phyloP scores from a whole-genome alignment of 2,888 invertebrate species.

The Oligia latruncula region DNA sequence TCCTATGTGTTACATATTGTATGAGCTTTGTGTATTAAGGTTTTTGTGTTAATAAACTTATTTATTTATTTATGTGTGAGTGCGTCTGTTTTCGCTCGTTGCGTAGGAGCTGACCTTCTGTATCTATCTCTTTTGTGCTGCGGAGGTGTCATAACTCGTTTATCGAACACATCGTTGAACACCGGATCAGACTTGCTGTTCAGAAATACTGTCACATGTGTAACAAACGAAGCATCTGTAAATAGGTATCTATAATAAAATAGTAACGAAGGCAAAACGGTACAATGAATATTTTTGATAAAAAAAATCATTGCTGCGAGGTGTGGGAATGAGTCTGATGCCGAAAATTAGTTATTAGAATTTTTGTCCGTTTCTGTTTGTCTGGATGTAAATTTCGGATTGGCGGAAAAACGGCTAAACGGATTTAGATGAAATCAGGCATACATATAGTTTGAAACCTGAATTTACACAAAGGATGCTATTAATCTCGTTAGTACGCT shows the following conservation, averaged over 20 bases:
- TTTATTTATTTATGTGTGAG: too few relatives aligned
- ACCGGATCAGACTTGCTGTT: slow-evolving; percentile 31
- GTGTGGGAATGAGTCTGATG: not conserved
- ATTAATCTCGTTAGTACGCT: not conserved
- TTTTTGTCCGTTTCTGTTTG: not conserved
- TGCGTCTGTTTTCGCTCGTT: not conserved
- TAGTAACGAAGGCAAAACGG: not conserved
- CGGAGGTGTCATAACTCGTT: slow-evolving; percentile 55
- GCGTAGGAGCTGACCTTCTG: slow-evolving; percentile 13
- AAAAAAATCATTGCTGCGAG: not conserved
- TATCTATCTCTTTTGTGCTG: not conserved
- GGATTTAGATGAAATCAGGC: not conserved
- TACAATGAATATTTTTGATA: not conserved
- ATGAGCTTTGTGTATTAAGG: too few relatives aligned
- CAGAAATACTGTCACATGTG: slow-evolving; percentile 30
- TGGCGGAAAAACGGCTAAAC: not conserved
- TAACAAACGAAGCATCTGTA: slow-evolving; percentile 10
- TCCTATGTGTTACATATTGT: too few relatives aligned
- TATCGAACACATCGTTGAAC: slow-evolving; percentile 49
- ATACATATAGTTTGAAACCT: not conserved
- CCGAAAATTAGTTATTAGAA: not conserved
- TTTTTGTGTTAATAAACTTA: too few relatives aligned
- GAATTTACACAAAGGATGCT: not conserved
- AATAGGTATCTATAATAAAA: not conserved
- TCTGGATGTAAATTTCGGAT: not conserved